Percentiles rank a stretch among this genome's conserved stretches.
These are phyloP conservation scores for Epinotia demarniana DNA, from an alignment of 2,888 invertebrate genomes.

Conservation along the genomic window DNA sequence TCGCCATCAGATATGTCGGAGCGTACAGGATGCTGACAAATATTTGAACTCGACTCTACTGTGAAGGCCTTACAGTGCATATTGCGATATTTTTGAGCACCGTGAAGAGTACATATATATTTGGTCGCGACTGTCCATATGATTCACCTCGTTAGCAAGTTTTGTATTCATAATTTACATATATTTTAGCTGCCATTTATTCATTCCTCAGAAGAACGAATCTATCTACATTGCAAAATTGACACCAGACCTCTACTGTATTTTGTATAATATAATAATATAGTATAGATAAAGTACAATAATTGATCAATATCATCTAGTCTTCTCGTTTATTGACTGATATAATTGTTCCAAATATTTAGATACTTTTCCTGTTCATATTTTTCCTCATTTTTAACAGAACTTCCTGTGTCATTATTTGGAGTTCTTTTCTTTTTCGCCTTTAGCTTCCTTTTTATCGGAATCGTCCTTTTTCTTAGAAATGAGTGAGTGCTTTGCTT, in stretches of 20 bases:
- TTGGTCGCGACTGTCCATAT: background rate
- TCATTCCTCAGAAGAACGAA: background rate
- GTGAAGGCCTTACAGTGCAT: too few species aligned
- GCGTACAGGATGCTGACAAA: too few species aligned
- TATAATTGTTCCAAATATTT: slow-evolving; percentile 19
- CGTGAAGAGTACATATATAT: too few species aligned
- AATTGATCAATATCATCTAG: slow-evolving; percentile 25
- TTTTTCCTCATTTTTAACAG: background rate
- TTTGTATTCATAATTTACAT: background rate
- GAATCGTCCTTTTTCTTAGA: slow-evolving; percentile 76
- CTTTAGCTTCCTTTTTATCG: slow-evolving; percentile 66
- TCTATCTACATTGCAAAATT: background rate
- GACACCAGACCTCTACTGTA: background rate
- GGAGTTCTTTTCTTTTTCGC: slow-evolving; percentile 69
- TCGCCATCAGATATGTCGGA: too few species aligned
- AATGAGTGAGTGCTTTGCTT: slow-evolving; percentile 76
- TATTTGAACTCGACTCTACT: too few species aligned
- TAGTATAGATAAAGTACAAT: slow-evolving; percentile 5
- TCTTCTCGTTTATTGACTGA: slow-evolving; percentile 21
- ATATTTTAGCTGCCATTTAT: slow-evolving; percentile 6
- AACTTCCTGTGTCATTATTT: slow-evolving; percentile 53
- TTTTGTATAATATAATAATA: background rate
- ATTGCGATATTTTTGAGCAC: too few species aligned
- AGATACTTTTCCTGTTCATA: background rate
- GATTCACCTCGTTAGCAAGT: background rate